A percentile compares a stretch with the other conserved stretches of the same genome.
phyloP scores from a whole-genome alignment of 2,113 vertebrate species.

The Phocoena sinus region DNA sequence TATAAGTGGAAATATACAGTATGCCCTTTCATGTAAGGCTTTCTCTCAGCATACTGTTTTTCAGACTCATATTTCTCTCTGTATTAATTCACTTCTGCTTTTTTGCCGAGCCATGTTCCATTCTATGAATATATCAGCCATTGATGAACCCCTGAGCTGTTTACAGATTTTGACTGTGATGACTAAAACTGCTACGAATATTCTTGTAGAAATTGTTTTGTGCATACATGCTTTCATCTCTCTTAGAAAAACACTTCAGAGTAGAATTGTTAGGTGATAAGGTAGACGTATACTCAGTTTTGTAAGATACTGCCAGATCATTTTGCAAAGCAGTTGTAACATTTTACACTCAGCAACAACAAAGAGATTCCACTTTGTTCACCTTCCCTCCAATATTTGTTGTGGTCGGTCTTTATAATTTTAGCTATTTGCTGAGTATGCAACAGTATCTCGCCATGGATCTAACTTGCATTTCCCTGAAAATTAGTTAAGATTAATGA shows the following conservation, averaged over 20 bases:
- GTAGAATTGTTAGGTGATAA: not conserved
- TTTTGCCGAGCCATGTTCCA: not conserved
- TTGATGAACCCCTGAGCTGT: not conserved
- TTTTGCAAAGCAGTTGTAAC: not conserved
- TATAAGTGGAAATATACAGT: not conserved
- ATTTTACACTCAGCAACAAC: not conserved
- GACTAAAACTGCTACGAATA: not conserved
- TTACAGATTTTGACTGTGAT: not conserved
- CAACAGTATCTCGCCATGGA: not conserved
- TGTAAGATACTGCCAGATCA: not conserved
- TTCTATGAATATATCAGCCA: not conserved
- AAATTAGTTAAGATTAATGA: not conserved
- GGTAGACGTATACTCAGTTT: not conserved
- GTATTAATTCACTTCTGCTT: not conserved
- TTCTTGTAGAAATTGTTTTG: not conserved
- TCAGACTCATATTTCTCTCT: not conserved
- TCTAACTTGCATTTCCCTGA: not conserved
- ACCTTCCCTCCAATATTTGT: not conserved
- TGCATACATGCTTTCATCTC: not conserved
- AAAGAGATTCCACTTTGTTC: not conserved
- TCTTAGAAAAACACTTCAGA: not conserved
- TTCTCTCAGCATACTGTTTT: not conserved
- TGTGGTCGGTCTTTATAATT: not conserved
- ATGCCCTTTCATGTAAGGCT: not conserved
- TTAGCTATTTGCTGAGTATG: not conserved